phyloP scores from a whole-genome alignment of 2,888 invertebrate genomes.

The Tolmerus cingulatus region DNA sequence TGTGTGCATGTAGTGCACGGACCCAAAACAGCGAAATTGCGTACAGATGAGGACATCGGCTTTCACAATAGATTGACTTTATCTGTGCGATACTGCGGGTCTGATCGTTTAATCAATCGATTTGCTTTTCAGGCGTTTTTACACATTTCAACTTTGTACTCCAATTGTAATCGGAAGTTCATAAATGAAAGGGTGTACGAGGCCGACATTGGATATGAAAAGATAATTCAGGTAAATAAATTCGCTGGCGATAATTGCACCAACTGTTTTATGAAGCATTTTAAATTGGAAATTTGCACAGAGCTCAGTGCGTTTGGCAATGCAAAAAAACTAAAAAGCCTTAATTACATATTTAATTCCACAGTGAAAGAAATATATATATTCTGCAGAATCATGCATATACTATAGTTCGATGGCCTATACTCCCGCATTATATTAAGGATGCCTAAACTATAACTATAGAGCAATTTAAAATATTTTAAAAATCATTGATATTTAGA shows the following conservation, averaged over 20 bases:
- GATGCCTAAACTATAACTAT: too few species aligned
- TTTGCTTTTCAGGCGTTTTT: conserved; percentile 58
- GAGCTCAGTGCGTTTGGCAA: background rate
- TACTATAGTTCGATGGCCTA: too few species aligned
- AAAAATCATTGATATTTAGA: too few species aligned
- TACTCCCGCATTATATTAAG: too few species aligned
- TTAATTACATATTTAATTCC: background rate
- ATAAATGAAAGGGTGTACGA: conserved; percentile 63
- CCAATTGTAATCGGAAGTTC: conserved; percentile 62
- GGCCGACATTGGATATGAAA: conserved; percentile 63
- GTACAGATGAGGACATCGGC: background rate
- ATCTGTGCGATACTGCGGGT: background rate
- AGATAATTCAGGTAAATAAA: conserved; percentile 61
- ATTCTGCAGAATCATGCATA: too few species aligned
- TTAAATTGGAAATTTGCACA: background rate
- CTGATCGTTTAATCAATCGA: conserved; percentile 29
- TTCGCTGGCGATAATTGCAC: background rate
- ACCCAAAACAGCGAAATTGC: background rate
- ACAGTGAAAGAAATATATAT: too few species aligned
- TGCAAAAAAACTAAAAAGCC: background rate
- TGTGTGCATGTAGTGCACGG: background rate
- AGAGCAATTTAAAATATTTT: too few species aligned
- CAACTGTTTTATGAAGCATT: background rate
- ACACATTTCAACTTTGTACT: conserved; percentile 63
- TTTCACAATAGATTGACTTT: background rate